Evolutionary conservation across 2,797 vertebrate species (phyloP).

Genomic region (Gallinago stenura): DNA sequence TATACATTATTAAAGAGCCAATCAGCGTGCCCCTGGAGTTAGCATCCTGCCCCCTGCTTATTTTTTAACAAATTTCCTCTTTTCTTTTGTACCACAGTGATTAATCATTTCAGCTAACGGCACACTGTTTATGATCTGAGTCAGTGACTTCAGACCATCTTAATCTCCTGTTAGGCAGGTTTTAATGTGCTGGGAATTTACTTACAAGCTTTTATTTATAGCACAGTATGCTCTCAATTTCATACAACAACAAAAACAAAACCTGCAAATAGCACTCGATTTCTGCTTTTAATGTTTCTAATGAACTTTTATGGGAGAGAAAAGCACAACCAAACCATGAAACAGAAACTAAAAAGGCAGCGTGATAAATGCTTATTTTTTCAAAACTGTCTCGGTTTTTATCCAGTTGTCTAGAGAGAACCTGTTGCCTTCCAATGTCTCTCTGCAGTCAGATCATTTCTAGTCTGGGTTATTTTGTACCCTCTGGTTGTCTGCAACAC

Average conservation of each 20-base stretch:
- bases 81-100: conserved; percentile 72
- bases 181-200: conserved; percentile 64
- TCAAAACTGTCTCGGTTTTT: not conserved
- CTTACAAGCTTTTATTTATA: conserved; percentile 64
- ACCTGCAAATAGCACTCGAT: not conserved
- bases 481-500: not conserved
- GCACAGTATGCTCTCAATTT: conserved; percentile 42
- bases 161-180: conserved; percentile 58
- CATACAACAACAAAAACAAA: conserved; percentile 36
- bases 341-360: conserved; percentile 48
- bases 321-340: conserved; percentile 17
- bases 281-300: conserved; percentile 45
- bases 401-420: conserved; percentile 11
- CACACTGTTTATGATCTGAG: conserved; percentile 67
- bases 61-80: conserved; percentile 78
- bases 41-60: conserved; percentile 67
- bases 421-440: conserved; percentile 14
- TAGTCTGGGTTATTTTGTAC: not conserved
- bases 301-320: conserved; percentile 4
- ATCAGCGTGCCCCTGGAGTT: conserved; percentile 69
- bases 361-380: conserved; percentile 27
- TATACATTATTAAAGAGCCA: conserved; percentile 78
- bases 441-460: not conserved
- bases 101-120: conserved; percentile 75
- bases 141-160: conserved; percentile 66